Conservation (phyloP, 2,888 invertebrate species). For the Spodoptera exigua region DNA sequence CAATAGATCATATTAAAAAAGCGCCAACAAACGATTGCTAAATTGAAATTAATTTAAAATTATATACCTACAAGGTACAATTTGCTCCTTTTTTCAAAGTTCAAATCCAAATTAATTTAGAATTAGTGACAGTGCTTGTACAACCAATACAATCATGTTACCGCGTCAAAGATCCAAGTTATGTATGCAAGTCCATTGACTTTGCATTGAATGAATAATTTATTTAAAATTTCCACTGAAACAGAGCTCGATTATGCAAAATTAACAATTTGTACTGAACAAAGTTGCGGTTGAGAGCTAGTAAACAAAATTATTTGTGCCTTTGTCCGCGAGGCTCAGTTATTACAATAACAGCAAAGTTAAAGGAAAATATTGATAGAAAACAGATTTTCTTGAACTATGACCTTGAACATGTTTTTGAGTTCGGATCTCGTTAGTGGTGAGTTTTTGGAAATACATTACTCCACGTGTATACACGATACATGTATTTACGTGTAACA, state of each 20-base stretch:
- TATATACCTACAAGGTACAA: too few relatives aligned
- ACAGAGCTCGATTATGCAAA: background rate
- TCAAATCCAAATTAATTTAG: too few relatives aligned
- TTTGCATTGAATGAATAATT: too few relatives aligned
- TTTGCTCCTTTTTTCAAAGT: too few relatives aligned
- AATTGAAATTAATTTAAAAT: too few relatives aligned
- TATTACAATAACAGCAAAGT: slow-evolving; percentile 17
- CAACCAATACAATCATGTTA: too few relatives aligned
- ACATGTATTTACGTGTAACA: background rate
- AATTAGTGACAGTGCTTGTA: too few relatives aligned
- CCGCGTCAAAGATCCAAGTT: too few relatives aligned
- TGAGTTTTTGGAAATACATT: slow-evolving; percentile 9
- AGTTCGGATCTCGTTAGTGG: slow-evolving; percentile 21
- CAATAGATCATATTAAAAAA: too few relatives aligned
- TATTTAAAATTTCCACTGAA: background rate
- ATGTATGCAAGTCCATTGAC: too few relatives aligned
- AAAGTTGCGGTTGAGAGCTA: background rate
- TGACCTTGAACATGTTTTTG: slow-evolving; percentile 22
- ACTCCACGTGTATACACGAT: slow-evolving; percentile 6
- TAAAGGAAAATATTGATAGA: slow-evolving; percentile 14
- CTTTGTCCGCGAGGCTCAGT: background rate
- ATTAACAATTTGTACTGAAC: background rate
- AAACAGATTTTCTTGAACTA: slow-evolving; percentile 23
- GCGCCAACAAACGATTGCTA: too few relatives aligned
- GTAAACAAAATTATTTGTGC: slow-evolving; percentile 16